Conservation (phyloP, 2,797 vertebrate genomes). For the Lagocephalus sceleratus region DNA sequence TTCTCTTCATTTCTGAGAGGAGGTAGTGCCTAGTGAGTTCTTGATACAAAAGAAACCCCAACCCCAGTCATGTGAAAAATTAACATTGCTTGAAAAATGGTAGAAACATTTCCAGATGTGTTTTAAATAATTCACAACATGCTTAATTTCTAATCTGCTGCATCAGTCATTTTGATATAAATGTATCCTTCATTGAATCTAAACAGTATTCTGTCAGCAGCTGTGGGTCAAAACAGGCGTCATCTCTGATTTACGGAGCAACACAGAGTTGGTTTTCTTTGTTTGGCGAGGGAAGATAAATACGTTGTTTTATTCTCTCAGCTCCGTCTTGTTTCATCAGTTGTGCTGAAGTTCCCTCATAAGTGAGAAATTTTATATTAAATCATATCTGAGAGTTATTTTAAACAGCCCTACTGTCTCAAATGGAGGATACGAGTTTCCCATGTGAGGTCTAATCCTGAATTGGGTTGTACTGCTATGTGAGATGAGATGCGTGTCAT, state of each 20-base stretch:
- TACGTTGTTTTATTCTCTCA: too few relatives aligned
- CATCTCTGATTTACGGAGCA: constrained; percentile 15
- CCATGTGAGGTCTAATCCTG: constrained; percentile 14
- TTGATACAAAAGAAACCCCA: constrained; percentile 6
- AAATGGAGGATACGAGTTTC: background rate
- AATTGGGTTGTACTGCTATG: constrained; percentile 13
- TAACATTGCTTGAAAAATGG: background rate
- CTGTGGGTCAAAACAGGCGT: constrained; percentile 4
- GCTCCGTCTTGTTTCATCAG: too few relatives aligned
- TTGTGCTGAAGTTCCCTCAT: too few relatives aligned
- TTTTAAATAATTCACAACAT: background rate
- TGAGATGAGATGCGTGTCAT: constrained; percentile 45
- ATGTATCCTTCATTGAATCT: constrained; percentile 7
- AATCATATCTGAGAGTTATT: constrained; percentile 1
- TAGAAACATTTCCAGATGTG: background rate
- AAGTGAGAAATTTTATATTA: background rate
- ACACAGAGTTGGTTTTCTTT: constrained; percentile 40
- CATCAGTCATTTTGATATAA: background rate
- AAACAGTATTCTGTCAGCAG: background rate
- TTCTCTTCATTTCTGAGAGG: too few relatives aligned
- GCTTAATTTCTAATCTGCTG: too few relatives aligned
- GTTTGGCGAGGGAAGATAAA: constrained; percentile 22
- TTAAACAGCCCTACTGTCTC: constrained; percentile 1
- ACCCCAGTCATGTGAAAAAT: background rate
- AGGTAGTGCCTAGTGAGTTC: too few relatives aligned